Conservation (phyloP, 1,140 invertebrate genomes). For the Ceratoteleas bidentatus region DNA sequence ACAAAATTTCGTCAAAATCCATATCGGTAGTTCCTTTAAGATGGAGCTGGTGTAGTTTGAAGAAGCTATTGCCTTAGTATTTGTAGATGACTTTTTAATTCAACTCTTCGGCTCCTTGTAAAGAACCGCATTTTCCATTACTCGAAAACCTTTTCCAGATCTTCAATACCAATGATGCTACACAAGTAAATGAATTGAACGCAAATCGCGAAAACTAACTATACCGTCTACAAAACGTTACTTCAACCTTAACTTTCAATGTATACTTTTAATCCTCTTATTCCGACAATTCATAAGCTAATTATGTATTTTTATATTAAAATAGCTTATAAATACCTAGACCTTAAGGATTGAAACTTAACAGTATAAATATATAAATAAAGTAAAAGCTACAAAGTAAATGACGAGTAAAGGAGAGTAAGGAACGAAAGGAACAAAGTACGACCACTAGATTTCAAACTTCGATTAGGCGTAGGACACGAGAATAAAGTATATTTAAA, state of each 20-base stretch:
- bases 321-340: conserved; percentile 76
- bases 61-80: too few relatives aligned
- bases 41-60: too few relatives aligned
- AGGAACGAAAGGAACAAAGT: conserved; percentile 26
- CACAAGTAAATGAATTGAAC: too few relatives aligned
- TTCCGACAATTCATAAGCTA: conserved; percentile 80
- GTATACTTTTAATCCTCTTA: conserved; percentile 80
- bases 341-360: conserved; percentile 59
- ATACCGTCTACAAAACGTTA: conserved; percentile 15
- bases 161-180: too few relatives aligned
- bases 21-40: too few relatives aligned
- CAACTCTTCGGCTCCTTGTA: too few relatives aligned
- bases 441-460: conserved; percentile 69
- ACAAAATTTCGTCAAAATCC: too few relatives aligned
- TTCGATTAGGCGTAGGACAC: conserved; percentile 74
- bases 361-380: conserved; percentile 68
- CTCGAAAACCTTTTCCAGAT: too few relatives aligned
- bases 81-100: too few relatives aligned
- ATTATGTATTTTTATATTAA: conserved; percentile 83
- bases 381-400: conserved; percentile 58
- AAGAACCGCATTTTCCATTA: background rate
- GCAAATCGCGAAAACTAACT: too few relatives aligned
- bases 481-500: conserved; percentile 76
- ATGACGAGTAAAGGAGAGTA: conserved; percentile 41
- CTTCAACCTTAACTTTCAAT: conserved; percentile 46